Base-by-base conservation (phyloP, 2,113 vertebrate genomes). In the Solenodon paradoxus region DNA sequence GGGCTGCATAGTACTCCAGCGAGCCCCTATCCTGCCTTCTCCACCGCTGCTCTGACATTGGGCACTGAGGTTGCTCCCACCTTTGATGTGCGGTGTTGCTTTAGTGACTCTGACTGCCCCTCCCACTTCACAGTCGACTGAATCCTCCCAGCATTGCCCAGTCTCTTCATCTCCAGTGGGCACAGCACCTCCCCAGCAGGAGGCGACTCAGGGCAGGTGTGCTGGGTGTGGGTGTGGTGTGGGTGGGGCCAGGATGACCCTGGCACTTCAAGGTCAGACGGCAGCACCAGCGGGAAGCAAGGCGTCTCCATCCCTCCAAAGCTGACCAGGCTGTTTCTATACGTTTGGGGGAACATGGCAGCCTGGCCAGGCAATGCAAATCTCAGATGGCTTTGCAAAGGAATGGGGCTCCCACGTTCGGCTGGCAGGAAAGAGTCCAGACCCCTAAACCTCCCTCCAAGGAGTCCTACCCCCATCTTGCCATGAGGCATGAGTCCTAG, bases 361-460 rank as follows among this genome's bases (percentile, higher is more conserved):
- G 32, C 9, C 82, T 35, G 15, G 19, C 47, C 20, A 2, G 35
- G 30, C 12, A 32, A n/a, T 4, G 32, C 9, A 61, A 22, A 20
- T 63, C 26, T 35, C 51, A 82, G 45, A 32, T 7, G n/a, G 7
- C 28, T 42, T 35, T 45, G 57, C 7, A 55, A 72, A 59, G 55
- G 26, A 51, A 59, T 0, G 7, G 11, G 59, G 7, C 0, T 20
- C 8, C 20, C 15, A 7, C 38, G 59, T 3, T 49, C 4, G 9
- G 57, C 69, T n/a, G 77, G 17, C 69, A n/a, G 85, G 45, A 79
- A 92, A 55, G 13, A 63, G 42, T 16, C 72, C n/a, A 53, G 68
- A 15, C 20, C 13, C 42, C 32, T 24, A 30, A 30, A 12, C 28
- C 49, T 9, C 12, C 30, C 13, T 75, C 66, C 66, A 22, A 55